Conservation (phyloP, 37 sponge, comb jelly and placozoan species). For the Ianthella basta region DNA sequence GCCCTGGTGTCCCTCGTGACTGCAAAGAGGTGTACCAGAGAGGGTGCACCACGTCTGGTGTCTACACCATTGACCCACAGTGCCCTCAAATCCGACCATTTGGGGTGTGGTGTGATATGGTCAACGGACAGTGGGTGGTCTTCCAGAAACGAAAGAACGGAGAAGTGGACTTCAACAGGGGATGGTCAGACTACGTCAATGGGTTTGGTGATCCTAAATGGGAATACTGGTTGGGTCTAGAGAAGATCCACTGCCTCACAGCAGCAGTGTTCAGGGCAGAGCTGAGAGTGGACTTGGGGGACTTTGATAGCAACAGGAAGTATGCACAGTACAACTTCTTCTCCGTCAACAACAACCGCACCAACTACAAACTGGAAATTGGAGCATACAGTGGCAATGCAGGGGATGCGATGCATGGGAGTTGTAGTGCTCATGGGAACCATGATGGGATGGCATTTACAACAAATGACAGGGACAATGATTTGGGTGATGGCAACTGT, state of each 20-base stretch:
- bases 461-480: conserved; percentile 23
- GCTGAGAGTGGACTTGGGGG: conserved; percentile 11
- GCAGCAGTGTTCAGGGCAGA: conserved; percentile 2
- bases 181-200: conserved; percentile 1
- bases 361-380: conserved; percentile 8
- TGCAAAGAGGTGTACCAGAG: conserved; percentile 16
- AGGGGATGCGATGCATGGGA: not conserved
- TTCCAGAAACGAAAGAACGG: conserved; percentile 20
- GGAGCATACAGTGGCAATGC: conserved; percentile 1
- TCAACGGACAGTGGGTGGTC: conserved; percentile 21
- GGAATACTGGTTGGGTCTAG: conserved; percentile 17
- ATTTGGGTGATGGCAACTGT: not conserved
- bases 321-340: conserved; percentile 9
- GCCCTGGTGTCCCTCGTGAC: not conserved
- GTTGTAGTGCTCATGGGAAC: not conserved
- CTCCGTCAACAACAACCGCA: not conserved
- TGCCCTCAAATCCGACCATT: conserved; percentile 7
- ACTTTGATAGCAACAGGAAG: not conserved
- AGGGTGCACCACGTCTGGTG: conserved; percentile 1
- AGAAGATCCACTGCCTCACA: conserved; percentile 17
- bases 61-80: conserved; percentile 24
- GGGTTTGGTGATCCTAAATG: conserved; percentile 19
- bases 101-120: conserved; percentile 22
- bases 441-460: conserved; percentile 5
- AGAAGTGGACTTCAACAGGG: conserved; percentile 5